Evolutionary conservation across 2,113 vertebrate genomes (phyloP).

Genomic region (Picathartes gymnocephalus): DNA sequence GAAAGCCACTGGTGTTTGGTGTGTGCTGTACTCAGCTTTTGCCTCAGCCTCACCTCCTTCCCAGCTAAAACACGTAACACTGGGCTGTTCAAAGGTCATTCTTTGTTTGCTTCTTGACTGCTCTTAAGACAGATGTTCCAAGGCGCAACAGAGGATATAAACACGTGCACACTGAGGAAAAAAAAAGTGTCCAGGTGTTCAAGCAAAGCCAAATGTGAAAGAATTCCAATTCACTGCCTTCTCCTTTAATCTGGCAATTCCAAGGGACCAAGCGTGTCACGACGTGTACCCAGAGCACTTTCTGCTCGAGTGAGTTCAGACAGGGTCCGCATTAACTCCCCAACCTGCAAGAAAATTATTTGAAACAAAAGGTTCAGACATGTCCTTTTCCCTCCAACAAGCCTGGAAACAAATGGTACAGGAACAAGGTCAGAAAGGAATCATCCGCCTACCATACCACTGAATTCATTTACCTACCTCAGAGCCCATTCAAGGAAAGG

Average conservation of each 20-base stretch:
- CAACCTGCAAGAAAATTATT: slow-evolving; percentile 86
- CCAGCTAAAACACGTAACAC: neutral
- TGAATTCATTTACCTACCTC: slow-evolving; percentile 93
- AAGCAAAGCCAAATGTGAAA: neutral
- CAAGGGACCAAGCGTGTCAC: slow-evolving; percentile 8
- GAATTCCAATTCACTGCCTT: neutral
- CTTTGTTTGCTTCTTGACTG: slow-evolving; percentile 2
- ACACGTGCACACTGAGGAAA: neutral
- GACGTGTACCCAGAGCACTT: slow-evolving; percentile 56
- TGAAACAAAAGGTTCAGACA: slow-evolving; percentile 81
- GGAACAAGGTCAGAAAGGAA: slow-evolving; percentile 79
- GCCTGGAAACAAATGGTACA: slow-evolving; percentile 88
- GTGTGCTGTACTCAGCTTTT: neutral
- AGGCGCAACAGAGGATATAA: neutral
- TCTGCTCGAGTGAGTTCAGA: slow-evolving; percentile 77
- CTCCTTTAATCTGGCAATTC: neutral
- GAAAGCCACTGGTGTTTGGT: neutral
- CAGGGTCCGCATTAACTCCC: slow-evolving; percentile 82
- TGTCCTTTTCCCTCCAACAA: slow-evolving; percentile 83
- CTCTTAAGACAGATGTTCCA: slow-evolving; percentile 5
- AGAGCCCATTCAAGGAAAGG: slow-evolving; percentile 78
- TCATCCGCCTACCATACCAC: slow-evolving; percentile 78
- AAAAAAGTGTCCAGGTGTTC: neutral
- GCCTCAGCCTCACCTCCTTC: neutral
- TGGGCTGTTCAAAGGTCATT: neutral